phyloP scores from a whole-genome alignment of 2,888 invertebrate species.

The Phengaris alcon region DNA sequence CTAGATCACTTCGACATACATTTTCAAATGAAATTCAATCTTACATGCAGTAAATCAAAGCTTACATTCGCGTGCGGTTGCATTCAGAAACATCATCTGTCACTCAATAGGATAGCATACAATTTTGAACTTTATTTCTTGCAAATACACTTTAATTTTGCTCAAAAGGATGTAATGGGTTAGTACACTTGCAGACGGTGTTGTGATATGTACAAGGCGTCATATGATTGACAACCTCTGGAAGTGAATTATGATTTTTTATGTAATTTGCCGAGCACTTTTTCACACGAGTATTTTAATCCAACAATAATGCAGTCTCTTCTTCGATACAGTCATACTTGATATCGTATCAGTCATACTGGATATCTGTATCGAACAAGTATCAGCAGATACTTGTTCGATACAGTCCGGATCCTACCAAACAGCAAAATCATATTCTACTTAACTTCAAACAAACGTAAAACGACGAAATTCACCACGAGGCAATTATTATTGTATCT shows the following conservation, averaged over 20 bases:
- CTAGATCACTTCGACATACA: not conserved
- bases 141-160: not conserved
- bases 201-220: constrained; percentile 12
- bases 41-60: not conserved
- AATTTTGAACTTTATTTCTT: not conserved
- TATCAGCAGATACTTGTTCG: no score
- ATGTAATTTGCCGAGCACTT: not conserved
- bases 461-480: no score
- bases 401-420: no score
- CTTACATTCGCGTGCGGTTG: not conserved
- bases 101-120: not conserved
- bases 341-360: no score
- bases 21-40: not conserved
- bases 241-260: constrained; percentile 18
- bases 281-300: not conserved
- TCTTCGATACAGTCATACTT: no score
- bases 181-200: not conserved
- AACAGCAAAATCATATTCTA: no score
- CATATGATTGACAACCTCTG: constrained; percentile 3
- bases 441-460: no score
- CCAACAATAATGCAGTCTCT: no score
- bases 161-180: not conserved
- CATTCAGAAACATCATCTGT: not conserved
- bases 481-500: no score
- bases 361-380: no score